These are phyloP conservation scores for Eristalis tenax DNA, from an alignment of 2,888 invertebrate genomes.

Conservation along the genomic window DNA sequence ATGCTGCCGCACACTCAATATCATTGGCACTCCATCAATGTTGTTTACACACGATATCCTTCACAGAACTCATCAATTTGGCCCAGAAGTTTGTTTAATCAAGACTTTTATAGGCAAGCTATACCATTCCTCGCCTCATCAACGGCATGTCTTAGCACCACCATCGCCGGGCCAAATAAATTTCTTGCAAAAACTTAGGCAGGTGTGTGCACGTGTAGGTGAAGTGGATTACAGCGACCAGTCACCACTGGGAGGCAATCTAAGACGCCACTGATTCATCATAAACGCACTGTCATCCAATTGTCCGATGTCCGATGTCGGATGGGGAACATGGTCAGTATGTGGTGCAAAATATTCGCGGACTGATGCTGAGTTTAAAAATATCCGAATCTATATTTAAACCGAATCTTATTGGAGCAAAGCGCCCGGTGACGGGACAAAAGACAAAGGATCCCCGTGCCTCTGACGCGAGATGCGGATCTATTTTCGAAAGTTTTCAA, in stretches of 20 bases:
- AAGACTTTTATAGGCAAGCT: constrained; percentile 21
- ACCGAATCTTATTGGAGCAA: constrained; percentile 48
- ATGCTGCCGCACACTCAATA: neutral
- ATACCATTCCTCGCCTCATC: constrained; percentile 31
- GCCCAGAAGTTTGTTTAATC: constrained; percentile 20
- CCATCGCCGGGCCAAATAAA: constrained; percentile 5
- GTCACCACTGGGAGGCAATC: neutral
- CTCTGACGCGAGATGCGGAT: constrained; percentile 19
- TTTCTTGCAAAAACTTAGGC: neutral
- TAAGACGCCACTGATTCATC: constrained; percentile 51
- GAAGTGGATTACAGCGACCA: neutral
- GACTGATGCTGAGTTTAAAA: constrained; percentile 54
- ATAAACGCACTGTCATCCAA: constrained; percentile 22
- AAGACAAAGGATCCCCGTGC: constrained; percentile 40
- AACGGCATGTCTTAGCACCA: constrained; percentile 23
- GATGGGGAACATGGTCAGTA: neutral
- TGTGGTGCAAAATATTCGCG: constrained; percentile 6
- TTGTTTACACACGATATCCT: constrained; percentile 26
- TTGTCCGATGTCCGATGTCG: neutral
- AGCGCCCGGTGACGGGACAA: constrained; percentile 47
- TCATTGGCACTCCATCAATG: constrained; percentile 8
- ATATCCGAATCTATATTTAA: constrained; percentile 52
- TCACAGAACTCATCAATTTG: constrained; percentile 25
- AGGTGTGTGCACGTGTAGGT: neutral
- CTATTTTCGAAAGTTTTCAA: constrained; percentile 38